Evolutionary conservation across 2,888 invertebrate genomes (phyloP).

Genomic region (Caenorhabditis sp.): DNA sequence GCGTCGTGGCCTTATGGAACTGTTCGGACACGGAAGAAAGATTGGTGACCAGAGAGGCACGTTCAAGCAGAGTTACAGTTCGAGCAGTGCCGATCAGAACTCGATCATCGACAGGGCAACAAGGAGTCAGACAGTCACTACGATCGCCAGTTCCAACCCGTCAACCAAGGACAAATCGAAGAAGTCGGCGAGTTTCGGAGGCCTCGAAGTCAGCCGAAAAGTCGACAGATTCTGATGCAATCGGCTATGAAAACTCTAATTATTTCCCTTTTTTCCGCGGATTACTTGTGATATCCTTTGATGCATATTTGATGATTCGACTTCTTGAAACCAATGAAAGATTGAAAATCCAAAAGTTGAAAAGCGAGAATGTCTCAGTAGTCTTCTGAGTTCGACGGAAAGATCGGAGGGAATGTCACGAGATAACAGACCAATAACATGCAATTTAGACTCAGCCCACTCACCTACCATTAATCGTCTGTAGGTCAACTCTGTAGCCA

Average conservation of each 20-base stretch:
- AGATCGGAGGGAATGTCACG: not conserved
- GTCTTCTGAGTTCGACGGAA: not conserved
- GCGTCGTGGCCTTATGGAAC: conserved; percentile 60
- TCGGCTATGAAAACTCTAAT: not conserved
- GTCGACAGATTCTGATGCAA: conserved; percentile 54
- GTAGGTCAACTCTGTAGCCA: not conserved
- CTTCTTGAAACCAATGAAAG: not conserved
- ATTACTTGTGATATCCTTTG: not conserved
- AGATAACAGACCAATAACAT: not conserved
- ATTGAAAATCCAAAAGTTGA: not conserved
- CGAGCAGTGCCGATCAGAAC: conserved; percentile 41
- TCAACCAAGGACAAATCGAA: conserved; percentile 47
- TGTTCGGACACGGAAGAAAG: conserved; percentile 52
- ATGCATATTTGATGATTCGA: not conserved
- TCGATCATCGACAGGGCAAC: conserved; percentile 61
- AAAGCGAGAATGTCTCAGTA: not conserved
- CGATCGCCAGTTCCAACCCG: conserved; percentile 59
- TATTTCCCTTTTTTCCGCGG: not conserved
- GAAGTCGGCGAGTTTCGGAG: conserved; percentile 51
- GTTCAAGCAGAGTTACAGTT: conserved; percentile 58
- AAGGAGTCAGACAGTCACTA: conserved; percentile 67
- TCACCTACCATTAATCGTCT: not conserved
- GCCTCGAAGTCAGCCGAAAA: conserved; percentile 34
- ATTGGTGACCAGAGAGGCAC: conserved; percentile 49
- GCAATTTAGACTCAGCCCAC: not conserved